Base-by-base conservation (phyloP, 53 echinoderm and acorn worm genomes). In the Crossaster papposus region DNA sequence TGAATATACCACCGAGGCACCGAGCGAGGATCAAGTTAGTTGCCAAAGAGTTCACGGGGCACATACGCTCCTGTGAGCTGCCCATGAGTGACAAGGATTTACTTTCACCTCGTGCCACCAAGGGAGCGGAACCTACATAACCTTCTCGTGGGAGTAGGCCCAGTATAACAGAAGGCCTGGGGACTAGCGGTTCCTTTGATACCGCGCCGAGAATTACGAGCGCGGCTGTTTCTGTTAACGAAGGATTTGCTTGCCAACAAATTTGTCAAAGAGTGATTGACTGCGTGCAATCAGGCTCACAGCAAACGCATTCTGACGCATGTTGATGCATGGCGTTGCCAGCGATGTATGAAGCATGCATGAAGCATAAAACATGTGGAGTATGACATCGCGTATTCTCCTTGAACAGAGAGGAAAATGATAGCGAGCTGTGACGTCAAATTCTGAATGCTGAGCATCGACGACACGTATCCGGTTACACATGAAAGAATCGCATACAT, bases 11-110 rank as follows among this genome's bases (percentile, higher is more conserved):
- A 58, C 58, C 58, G 17, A 58, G 14, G 5, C 44, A 44, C 44
- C 44, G 9, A 58, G 58, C 58, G 22, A 11, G 58, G 2, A 58
- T 58, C 58, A 58, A 51, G 51, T 76, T 51, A 30, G 30, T 30
- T 23, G 79, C 79, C 51, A 79, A 79, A 29, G 24, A 79, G 79
- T 44, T 79, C 79, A 17, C 53, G 53, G 79, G 79, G 79, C 55
- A 79, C 30, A 53, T n/a, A n/a, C n/a, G 51, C 53, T 44, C 30
- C 53, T 79, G n/a, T n/a, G 29, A 30, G 51, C 79, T 79, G n/a
- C 30, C 79, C 14, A 17, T 31, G 79, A 79, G 79, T 79, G 79
- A 79, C 53, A 79, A 51, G 52, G 54, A 30, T 53, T 79, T 52
- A 28, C 51, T 78, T 78, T 24, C 36, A 78, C 78, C 24, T 78